Evolutionary conservation across 1,140 invertebrate genomes (phyloP), one percentile per base, ranked within the genome.

Genomic region (Eciton burchellii): DNA sequence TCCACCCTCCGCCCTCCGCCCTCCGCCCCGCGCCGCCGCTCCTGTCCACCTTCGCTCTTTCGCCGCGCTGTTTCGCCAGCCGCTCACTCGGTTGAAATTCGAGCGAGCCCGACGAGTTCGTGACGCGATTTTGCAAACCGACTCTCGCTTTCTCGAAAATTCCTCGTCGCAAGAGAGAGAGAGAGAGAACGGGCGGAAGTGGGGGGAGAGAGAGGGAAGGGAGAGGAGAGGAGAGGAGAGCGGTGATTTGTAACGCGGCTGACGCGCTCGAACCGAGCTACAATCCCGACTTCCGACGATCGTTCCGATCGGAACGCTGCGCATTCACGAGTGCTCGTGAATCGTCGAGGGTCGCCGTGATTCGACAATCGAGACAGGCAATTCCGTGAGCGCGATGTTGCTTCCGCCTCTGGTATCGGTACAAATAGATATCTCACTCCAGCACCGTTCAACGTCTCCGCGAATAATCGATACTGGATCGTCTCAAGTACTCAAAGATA

Each of bases 41-140:
- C 60, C 65, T 72, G 14, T 81, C 12, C 47, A 21, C 9, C 0
- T 21, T 45, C 26, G 12, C 63, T 43, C 21, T 19, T 14, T 35
- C 59, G 14, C 26, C 12, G 49, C 35, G 8, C 49, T 65, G 35
- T 63, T 65, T 16, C 47, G 63, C 14, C 41, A 63, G 52, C 66
- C 12, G 21, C 62, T 82, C 66, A 66, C 54, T 43, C 52, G 59
- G n/a, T 43, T 52, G 26, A 62, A 86, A 85, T 82, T 82, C 21
- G 62, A 24, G 21, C 41, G 84, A 82, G 70, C 84, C 85, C 85
- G 76, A 82, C 85, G 76, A 82, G 81, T 81, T 79, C 63, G 74
- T 70, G 63, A 68, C 63, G 24, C 0, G 76, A 43, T 66, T 81
- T 43, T 81, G 59, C 43, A 73, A 81, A 21, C 14, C 29, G 8